Conservation (phyloP, 2,113 vertebrate genomes). For the Hassar affinis region DNA sequence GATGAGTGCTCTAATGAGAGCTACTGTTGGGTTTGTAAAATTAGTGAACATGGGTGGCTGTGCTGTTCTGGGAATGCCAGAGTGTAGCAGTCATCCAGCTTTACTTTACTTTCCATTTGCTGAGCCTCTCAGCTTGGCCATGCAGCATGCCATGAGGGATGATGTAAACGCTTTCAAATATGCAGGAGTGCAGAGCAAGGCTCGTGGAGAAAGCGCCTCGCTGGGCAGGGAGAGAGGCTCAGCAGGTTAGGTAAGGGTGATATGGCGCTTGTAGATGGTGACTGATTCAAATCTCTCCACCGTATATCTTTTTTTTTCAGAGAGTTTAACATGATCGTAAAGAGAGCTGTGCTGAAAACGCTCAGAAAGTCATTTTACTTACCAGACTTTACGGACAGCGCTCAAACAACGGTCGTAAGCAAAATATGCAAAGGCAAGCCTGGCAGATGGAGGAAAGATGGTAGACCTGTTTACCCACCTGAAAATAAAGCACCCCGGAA, state of each 20-base stretch:
- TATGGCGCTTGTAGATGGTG: neutral
- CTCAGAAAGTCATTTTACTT: neutral
- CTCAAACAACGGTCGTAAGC: neutral
- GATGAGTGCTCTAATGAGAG: neutral
- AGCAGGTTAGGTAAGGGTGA: too few species aligned
- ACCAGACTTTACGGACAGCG: neutral
- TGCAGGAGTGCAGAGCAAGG: conserved; percentile 54
- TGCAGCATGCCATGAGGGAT: conserved; percentile 56
- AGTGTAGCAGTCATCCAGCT: conserved; percentile 53
- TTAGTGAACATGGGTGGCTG: conserved; percentile 36
- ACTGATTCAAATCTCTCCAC: neutral
- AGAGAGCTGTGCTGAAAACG: neutral
- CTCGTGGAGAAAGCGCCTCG: neutral
- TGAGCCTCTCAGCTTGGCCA: conserved; percentile 55
- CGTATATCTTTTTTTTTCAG: neutral
- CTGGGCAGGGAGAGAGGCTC: neutral
- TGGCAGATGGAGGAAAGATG: neutral
- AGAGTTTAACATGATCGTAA: neutral
- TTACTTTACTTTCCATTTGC: conserved; percentile 59
- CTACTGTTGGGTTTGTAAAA: neutral
- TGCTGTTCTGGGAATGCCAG: conserved; percentile 39
- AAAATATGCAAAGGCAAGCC: neutral
- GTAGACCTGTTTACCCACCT: neutral
- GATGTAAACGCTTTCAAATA: conserved; percentile 64
- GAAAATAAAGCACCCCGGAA: neutral